These are phyloP conservation scores for Ciconia maguari DNA, from an alignment of 2,113 vertebrate species.

Conservation along the genomic window DNA sequence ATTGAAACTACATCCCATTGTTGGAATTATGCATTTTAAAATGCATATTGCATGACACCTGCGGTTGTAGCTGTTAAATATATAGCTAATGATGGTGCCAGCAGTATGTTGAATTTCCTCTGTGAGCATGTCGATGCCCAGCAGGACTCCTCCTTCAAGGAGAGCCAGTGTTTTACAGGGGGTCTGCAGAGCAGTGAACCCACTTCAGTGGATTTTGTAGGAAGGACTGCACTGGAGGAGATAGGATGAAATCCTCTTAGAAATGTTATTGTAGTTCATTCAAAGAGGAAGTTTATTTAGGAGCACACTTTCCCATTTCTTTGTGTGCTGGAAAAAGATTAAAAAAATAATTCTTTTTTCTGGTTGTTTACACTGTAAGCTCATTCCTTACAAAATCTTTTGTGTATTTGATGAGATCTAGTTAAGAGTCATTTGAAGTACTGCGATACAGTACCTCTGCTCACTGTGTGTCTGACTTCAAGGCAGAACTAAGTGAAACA, in stretches of 20 bases:
- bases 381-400: background rate
- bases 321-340: background rate
- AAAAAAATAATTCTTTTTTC: accelerated
- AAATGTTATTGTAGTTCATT: background rate
- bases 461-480: background rate
- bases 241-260: background rate
- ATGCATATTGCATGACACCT: accelerated
- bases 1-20: background rate
- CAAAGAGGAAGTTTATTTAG: background rate
- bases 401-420: background rate
- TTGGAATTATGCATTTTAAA: background rate
- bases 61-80: background rate
- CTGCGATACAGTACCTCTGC: background rate
- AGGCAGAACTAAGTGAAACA: background rate
- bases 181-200: background rate
- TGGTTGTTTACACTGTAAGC: accelerated
- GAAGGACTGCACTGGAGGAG: background rate
- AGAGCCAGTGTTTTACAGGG: background rate
- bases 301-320: background rate
- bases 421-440: background rate
- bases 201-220: background rate
- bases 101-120: background rate
- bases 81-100: background rate
- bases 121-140: accelerated
- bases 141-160: accelerated